Conservation (phyloP, 2,797 vertebrate species). For the Microchirus variegatus region DNA sequence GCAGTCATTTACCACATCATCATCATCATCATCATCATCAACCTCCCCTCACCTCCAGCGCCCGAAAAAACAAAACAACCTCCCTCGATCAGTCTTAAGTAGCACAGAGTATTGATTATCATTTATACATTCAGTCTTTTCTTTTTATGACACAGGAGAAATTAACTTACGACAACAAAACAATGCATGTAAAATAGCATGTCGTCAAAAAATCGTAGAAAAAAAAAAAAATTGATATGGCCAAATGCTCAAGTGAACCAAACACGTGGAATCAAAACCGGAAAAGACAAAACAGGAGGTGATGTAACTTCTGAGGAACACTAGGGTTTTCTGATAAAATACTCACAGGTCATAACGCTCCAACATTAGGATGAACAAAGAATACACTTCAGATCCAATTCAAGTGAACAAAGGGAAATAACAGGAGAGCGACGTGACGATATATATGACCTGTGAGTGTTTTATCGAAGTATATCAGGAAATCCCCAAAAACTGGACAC, state of each 20-base stretch:
- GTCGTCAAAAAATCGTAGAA: conserved; percentile 52
- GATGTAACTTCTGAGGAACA: conserved; percentile 15
- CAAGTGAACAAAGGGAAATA: too few relatives aligned
- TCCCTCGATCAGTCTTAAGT: conserved; percentile 15
- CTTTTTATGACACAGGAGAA: conserved; percentile 43
- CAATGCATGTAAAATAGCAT: conserved; percentile 56
- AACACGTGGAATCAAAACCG: conserved; percentile 2
- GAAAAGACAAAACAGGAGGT: neutral
- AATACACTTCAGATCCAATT: too few relatives aligned
- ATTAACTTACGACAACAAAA: conserved; percentile 50
- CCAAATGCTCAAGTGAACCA: conserved; percentile 22
- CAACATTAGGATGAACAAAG: too few relatives aligned
- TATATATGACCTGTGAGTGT: neutral
- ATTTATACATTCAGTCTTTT: conserved; percentile 71
- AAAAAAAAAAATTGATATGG: conserved; percentile 4
- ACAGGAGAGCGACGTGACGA: too few relatives aligned
- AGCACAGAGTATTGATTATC: conserved; percentile 52
- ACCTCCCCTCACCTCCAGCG: conserved; percentile 16
- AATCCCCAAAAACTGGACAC: neutral
- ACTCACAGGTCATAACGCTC: neutral
- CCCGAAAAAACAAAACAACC: neutral
- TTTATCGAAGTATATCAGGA: conserved; percentile 4
- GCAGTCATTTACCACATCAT: conserved; percentile 55
- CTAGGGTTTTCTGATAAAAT: neutral
- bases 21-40: too few relatives aligned